phyloP scores from a whole-genome alignment of 2,113 vertebrate species.

The Coracopsis vasa region DNA sequence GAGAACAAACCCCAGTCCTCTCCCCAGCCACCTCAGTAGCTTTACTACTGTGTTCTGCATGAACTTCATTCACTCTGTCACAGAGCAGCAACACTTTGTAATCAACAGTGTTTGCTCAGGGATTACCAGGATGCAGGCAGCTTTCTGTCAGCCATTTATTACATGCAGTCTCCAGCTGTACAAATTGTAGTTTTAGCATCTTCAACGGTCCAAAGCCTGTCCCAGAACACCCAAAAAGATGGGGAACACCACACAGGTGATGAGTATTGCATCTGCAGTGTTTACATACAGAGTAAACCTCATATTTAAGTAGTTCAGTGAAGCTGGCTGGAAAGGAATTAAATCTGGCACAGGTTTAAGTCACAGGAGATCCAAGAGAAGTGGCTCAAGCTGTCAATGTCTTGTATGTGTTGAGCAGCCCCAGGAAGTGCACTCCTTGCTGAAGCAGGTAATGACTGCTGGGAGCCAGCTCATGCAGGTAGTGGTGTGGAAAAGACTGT shows the following conservation, averaged over 20 bases:
- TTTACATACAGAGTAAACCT: background rate
- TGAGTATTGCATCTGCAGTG: background rate
- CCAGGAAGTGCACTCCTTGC: background rate
- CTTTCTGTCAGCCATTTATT: background rate
- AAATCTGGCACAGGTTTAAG: fast-evolving
- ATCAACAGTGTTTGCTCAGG: background rate
- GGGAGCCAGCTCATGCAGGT: background rate
- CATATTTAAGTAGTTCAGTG: background rate
- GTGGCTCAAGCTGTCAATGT: background rate
- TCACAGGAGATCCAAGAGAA: background rate
- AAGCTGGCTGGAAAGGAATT: background rate
- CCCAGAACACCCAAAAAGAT: background rate
- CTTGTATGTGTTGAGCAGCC: background rate
- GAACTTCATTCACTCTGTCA: background rate
- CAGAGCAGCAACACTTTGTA: background rate
- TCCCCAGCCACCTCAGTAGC: fast-evolving
- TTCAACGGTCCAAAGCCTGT: background rate
- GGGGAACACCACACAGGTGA: background rate
- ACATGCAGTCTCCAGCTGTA: background rate
- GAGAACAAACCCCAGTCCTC: background rate
- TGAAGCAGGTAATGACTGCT: background rate
- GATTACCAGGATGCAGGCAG: background rate
- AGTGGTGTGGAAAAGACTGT: background rate
- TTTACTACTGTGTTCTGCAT: background rate
- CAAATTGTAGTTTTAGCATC: background rate